Evolutionary conservation across 1,140 invertebrate species (phyloP).

Genomic region (Drosophila pseudoananassae): DNA sequence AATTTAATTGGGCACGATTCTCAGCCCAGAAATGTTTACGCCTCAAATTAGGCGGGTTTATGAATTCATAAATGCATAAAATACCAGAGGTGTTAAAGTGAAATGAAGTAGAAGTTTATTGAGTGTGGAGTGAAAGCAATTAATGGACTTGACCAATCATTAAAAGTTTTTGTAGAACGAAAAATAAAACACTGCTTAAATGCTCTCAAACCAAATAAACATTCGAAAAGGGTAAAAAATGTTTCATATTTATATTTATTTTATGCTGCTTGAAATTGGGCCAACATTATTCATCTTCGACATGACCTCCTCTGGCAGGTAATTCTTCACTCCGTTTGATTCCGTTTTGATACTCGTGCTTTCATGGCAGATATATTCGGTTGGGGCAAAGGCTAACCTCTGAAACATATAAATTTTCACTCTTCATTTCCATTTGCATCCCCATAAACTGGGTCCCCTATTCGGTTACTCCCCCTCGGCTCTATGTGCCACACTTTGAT

Average conservation of each 20-base stretch:
- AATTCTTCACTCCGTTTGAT: slow-evolving; percentile 33
- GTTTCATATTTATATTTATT: background rate
- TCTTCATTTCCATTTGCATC: slow-evolving; percentile 39
- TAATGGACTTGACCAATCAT: slow-evolving; percentile 17
- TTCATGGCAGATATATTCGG: slow-evolving; percentile 22
- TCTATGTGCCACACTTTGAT: slow-evolving; percentile 21
- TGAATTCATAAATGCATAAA: slow-evolving; percentile 32
- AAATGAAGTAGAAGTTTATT: slow-evolving; percentile 2
- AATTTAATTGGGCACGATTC: slow-evolving; percentile 62
- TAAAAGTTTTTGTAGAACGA: slow-evolving; percentile 13
- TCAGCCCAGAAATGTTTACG: slow-evolving; percentile 53
- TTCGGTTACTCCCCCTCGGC: background rate
- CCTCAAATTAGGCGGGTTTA: slow-evolving; percentile 54
- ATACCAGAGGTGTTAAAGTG: slow-evolving; percentile 19
- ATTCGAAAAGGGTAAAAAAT: background rate
- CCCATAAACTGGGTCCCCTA: slow-evolving; percentile 4
- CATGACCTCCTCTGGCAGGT: slow-evolving; percentile 4
- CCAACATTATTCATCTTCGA: background rate
- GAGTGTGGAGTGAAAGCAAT: background rate
- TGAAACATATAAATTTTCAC: slow-evolving; percentile 45
- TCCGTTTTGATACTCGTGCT: background rate
- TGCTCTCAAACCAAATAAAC: too few species aligned
- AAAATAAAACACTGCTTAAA: too few species aligned
- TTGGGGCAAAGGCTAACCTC: slow-evolving; percentile 27
- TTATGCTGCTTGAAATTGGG: background rate